Evolutionary conservation across 2,113 vertebrate species (phyloP).

Genomic region (Macquaria australasica): DNA sequence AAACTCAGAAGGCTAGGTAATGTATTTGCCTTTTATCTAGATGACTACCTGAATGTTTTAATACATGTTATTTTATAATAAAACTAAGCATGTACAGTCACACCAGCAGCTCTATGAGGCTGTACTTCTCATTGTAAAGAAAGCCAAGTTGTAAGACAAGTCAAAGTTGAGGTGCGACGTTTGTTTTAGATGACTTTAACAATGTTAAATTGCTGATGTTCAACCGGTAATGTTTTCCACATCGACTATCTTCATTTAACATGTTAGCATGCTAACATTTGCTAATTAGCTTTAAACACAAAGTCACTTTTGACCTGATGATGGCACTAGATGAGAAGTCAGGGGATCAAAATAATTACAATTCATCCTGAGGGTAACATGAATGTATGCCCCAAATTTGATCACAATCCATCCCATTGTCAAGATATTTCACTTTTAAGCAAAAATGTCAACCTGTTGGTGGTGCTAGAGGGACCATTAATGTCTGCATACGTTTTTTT

Average conservation of each 20-base stretch:
- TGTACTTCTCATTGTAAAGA: neutral
- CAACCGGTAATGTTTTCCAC: neutral
- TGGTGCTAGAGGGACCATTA: neutral
- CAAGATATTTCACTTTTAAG: neutral
- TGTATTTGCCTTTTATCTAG: neutral
- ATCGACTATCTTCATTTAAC: neutral
- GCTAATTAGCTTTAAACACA: neutral
- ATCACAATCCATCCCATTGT: neutral
- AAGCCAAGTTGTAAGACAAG: neutral
- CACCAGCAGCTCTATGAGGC: neutral
- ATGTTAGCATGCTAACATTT: slow-evolving; percentile 2
- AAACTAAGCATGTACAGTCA: neutral
- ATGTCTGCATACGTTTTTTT: too few relatives aligned
- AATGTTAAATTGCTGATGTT: neutral
- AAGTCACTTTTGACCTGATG: neutral
- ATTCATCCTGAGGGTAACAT: neutral
- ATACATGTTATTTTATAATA: neutral
- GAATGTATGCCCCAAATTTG: neutral
- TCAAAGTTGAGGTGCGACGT: neutral
- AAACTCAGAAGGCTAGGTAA: neutral
- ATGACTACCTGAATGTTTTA: neutral
- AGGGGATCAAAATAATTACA: neutral
- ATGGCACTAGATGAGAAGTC: neutral
- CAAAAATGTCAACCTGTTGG: neutral
- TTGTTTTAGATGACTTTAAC: neutral